A percentile compares a stretch with the other conserved stretches of the same genome.
Conservation (phyloP, 2,888 invertebrate species). For the Tineola bisselliella region DNA sequence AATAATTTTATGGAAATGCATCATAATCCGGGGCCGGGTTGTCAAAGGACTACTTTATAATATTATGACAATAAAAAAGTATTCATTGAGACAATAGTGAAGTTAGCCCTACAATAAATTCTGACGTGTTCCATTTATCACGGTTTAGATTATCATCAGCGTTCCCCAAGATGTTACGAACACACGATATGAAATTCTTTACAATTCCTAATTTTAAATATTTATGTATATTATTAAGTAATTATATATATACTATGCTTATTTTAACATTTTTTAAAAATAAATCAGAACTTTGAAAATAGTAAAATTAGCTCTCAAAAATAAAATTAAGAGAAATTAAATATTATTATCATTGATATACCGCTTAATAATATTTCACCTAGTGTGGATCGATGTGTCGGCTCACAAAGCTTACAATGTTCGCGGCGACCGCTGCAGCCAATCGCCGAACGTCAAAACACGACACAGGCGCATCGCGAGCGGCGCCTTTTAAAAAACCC, state of each 20-base stretch:
- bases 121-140: constrained; percentile 64
- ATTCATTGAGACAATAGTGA: constrained; percentile 66
- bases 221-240: background rate
- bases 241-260: too few relatives aligned
- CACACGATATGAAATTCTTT: constrained; percentile 42
- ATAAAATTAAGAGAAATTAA: too few relatives aligned
- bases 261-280: too few relatives aligned
- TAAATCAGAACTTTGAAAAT: too few relatives aligned
- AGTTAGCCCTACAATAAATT: constrained; percentile 57
- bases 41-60: constrained; percentile 50
- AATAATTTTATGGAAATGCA: constrained; percentile 34
- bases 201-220: background rate
- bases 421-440: constrained; percentile 24
- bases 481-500: constrained; percentile 24
- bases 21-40: constrained; percentile 56
- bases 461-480: constrained; percentile 19
- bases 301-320: too few relatives aligned
- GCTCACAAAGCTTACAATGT: constrained; percentile 27
- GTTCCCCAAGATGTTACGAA: constrained; percentile 26
- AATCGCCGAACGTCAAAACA: constrained; percentile 28
- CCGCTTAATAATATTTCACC: background rate
- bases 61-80: constrained; percentile 61
- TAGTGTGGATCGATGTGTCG: constrained; percentile 15
- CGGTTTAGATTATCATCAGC: constrained; percentile 49
- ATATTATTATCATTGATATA: too few relatives aligned